A percentile compares a stretch with the other conserved stretches of the same genome.
These are phyloP conservation scores for Ruditapes philippinarum DNA, from an alignment of 1,140 invertebrate species.

Conservation along the genomic window DNA sequence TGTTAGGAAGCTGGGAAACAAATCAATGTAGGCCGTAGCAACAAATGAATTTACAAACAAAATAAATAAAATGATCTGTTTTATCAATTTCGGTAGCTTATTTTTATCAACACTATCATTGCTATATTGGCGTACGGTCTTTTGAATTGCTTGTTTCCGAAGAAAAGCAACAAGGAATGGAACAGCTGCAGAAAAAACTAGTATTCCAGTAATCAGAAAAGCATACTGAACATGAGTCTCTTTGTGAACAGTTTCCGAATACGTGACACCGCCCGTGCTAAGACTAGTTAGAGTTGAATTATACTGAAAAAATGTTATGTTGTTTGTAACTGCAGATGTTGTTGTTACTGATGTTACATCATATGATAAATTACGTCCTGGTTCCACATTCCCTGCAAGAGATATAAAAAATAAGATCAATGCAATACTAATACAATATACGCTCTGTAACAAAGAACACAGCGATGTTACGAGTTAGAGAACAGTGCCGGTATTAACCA, in stretches of 20 bases:
- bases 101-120: slow-evolving; percentile 5
- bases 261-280: neutral
- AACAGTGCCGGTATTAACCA: too few relatives aligned
- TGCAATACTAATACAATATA: too few relatives aligned
- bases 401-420: too few relatives aligned
- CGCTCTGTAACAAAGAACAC: too few relatives aligned
- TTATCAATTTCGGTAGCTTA: slow-evolving; percentile 24
- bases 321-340: neutral
- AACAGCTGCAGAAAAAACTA: neutral
- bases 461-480: too few relatives aligned
- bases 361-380: neutral
- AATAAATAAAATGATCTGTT: slow-evolving; percentile 27
- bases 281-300: neutral
- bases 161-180: slow-evolving; percentile 31
- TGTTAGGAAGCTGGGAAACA: slow-evolving; percentile 66
- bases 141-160: neutral
- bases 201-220: slow-evolving; percentile 31
- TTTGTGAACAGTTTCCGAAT: neutral
- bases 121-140: slow-evolving; percentile 3
- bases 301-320: neutral
- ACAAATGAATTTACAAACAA: slow-evolving; percentile 17
- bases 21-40: slow-evolving; percentile 67
- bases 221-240: slow-evolving; percentile 31
- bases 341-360: neutral
- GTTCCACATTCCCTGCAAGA: neutral